Base-by-base conservation (phyloP, 1,140 invertebrate species). In the Achroia grisella region DNA sequence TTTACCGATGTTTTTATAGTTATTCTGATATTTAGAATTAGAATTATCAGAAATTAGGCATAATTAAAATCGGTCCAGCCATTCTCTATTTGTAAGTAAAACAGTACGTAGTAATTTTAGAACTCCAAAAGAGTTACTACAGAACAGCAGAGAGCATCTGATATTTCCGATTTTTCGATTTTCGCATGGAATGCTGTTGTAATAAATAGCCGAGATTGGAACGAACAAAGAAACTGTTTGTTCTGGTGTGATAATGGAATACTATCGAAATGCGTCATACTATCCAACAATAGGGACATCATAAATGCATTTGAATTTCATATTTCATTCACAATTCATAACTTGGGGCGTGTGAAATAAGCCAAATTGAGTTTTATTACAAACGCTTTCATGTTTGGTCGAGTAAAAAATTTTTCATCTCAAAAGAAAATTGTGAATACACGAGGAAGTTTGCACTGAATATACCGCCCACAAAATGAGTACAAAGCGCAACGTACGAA, bases 291-390 rank as follows among this genome's bases (percentile, higher is more conserved):
- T 34, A 36, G 39, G 27, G 10, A 33, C 31, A 47, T 47, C 40
- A 53, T 35, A 35, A 44, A 43, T 47, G 43, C 51, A 53, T 53
- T 45, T 52, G 49, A 52, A 52, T 42, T 52, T 42, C 49, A 46
- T 42, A 44, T 51, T 51, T 44, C 48, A 51, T 51, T 14, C 49
- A 39, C 45, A 45, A 52, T 46, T 42, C 49, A 52, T 52, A 51
- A 44, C 42, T 34, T 15, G 43, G 39, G 37, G 37, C 44, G 49
- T 42, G 44, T 44, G 44, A 36, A 46, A 45, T 52, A 45, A 52
- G 37, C 35, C 30, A 52, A 52, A 52, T 52, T 52, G 49, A 45
- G 49, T 52, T 52, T 52, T 52, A 52, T 52, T 52, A 45, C 43
- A 44, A 41, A 32, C 41, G 37, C 49, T 45, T 52, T 46, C 47